Evolutionary conservation across 2,113 vertebrate genomes (phyloP).

Genomic region (Galeopterus variegatus): DNA sequence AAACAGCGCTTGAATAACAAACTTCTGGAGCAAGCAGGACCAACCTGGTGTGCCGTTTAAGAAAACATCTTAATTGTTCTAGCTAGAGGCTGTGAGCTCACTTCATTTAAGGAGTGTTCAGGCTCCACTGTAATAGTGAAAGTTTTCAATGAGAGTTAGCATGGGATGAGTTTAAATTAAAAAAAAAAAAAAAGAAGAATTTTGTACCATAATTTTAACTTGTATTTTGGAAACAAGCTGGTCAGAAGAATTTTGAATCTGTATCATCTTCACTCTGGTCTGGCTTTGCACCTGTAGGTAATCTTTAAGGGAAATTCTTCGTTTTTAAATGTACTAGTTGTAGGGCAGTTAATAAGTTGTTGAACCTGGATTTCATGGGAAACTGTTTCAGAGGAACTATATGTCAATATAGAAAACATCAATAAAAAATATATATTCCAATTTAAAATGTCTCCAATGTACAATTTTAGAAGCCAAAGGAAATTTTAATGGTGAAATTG

Average conservation of each 20-base stretch:
- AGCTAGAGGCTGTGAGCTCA: too few species aligned
- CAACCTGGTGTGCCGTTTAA: too few species aligned
- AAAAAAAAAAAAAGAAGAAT: neutral
- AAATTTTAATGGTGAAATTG: neutral
- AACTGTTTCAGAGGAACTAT: slow-evolving; percentile 7
- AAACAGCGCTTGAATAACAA: too few species aligned
- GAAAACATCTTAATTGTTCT: too few species aligned
- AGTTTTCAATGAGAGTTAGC: neutral
- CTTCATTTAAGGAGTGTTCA: too few species aligned
- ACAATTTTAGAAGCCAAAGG: neutral
- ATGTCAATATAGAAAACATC: slow-evolving; percentile 32
- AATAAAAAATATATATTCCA: slow-evolving; percentile 39
- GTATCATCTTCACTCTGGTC: neutral
- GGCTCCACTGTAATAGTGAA: too few species aligned
- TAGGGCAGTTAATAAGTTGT: neutral
- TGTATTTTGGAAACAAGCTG: slow-evolving; percentile 15
- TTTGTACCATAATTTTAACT: neutral
- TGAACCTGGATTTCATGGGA: neutral
- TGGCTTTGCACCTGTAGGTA: neutral
- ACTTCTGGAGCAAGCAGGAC: too few species aligned
- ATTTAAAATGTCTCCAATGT: neutral
- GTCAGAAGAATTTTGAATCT: neutral
- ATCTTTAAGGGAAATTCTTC: neutral
- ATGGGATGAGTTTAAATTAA: neutral
- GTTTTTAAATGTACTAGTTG: neutral